Base-by-base conservation (phyloP, 2,113 vertebrate genomes). In the Mesoclemmys tuberculata region DNA sequence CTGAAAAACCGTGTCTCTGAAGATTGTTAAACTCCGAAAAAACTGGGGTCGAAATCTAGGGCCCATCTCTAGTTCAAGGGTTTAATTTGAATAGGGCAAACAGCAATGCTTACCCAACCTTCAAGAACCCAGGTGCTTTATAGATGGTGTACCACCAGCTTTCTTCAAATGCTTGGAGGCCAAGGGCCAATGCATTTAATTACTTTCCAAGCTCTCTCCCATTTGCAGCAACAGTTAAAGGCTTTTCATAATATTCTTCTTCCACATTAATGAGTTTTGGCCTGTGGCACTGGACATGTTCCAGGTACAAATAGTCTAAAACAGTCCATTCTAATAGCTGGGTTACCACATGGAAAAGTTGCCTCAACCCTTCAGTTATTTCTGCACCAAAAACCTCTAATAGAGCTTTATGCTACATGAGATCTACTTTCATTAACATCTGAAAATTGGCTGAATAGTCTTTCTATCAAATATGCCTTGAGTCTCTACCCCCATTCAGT, bases 381-480 rank as follows among this genome's bases (percentile, higher is more conserved):
- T 96, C 93, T 96, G 88, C 88, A 87, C 68, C 88, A 92, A 92
- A 93, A 96, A 95, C 26, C 18, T 85, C 80, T 31, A 93, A 44
- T 54, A 82, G 2, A 58, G 46, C 81, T 86, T 95, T 82, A 92
- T 79, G 49, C 27, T 91, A 90, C 82, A 78, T 68, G 80, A 88
- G 27, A 91, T 94, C 90, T 79, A 82, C 46, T 80, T 80, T 75
- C 82, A 51, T 31, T 86, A 54, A 61, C 49, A 10, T 79, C 48
- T 91, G 46, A 74, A 77, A 93, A 88, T 8, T 89, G 38, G 5
- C 61, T 90, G 35, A 80, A 92, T 92, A 86, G 21, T 75, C 35
- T 80, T 44, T 44, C 38, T 74, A 61, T 48, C 55, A 88, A 49
- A 11, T 71, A 77, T 8, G 9, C n/a, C 77, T 51, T 10, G 18